Conservation (phyloP, 2,797 vertebrate species). For the Pseudochirops corinnae region DNA sequence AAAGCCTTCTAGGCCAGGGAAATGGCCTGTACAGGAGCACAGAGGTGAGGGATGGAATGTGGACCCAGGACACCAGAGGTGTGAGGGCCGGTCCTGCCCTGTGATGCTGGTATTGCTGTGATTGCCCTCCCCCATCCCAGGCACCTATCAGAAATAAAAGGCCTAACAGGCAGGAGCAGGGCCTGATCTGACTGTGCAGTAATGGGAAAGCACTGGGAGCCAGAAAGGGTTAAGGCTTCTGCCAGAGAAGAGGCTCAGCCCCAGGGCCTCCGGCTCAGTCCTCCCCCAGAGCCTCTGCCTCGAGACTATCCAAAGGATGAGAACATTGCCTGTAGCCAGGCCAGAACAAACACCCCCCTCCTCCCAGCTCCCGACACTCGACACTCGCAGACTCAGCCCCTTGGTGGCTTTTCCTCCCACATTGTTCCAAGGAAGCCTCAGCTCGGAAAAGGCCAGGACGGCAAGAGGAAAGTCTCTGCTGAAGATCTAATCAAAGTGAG, state of each 20-base stretch:
- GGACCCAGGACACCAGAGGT: background rate
- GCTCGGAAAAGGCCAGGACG: slow-evolving; percentile 59
- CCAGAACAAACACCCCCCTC: background rate
- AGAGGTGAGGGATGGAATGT: background rate
- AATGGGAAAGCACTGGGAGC: background rate
- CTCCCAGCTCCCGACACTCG: background rate
- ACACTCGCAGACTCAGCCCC: background rate
- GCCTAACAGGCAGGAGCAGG: background rate
- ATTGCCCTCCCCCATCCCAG: too few relatives aligned
- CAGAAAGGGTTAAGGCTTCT: background rate
- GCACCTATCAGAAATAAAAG: background rate
- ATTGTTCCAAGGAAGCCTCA: slow-evolving; percentile 9
- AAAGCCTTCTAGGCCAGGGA: background rate
- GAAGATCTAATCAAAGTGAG: background rate
- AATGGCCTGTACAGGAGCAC: background rate
- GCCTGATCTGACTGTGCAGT: background rate
- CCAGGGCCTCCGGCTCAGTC: slow-evolving; percentile 6
- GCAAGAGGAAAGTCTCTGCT: slow-evolving; percentile 27
- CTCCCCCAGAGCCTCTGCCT: background rate
- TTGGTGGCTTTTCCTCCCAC: slow-evolving; percentile 4
- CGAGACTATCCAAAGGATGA: slow-evolving; percentile 27
- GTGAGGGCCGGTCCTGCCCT: too few relatives aligned
- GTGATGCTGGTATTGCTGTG: background rate
- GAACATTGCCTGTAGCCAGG: background rate
- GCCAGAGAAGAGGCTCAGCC: background rate